Evolutionary conservation across 2,797 vertebrate species (phyloP), one percentile per base, ranked within the genome.

Genomic region (Pitangus sulphuratus): DNA sequence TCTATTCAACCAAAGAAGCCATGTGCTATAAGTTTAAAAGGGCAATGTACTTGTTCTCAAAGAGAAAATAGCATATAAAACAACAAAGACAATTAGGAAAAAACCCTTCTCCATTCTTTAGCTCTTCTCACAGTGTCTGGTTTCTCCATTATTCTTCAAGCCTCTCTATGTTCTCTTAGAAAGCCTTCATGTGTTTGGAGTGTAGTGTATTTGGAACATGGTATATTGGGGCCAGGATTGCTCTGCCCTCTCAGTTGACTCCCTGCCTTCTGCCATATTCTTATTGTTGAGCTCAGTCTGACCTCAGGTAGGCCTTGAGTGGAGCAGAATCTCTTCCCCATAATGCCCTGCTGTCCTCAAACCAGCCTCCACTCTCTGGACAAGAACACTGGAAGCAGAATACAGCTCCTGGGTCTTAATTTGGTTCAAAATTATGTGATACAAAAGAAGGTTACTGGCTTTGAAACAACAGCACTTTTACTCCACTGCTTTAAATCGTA

Each of bases 1-100:
- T 57, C 93, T 81, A 81, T 83, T 94, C 88, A 90, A 74, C 78
- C 56, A 54, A 64, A 90, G 71, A 54, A 95, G 35, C 85, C 56
- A 87, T 18, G 53, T 80, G 78, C 91, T 83, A 0, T 2, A 22
- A 68, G 51, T 80, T 60, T 93, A 50, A 95, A 89, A 60, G 53
- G 85, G 70, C 51, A 84, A 53, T 79, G 26, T 28, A 70, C 45
- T 91, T 77, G 35, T 75, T 90, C 79, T 83, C 75, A 89, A 80
- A 77, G 75, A 82, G 78, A 90, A 87, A 95, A 95, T 54, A 70
- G 15, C 51, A 75, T 17, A 31, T 45, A 87, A n/a, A 85, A 75
- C 60, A 83, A 61, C 51, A 90, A 76, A 81, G 51, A 57, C 50
- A 87, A 89, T 82, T 57, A 77, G 19, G 45, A 33, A 76, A 58